Evolutionary conservation across 2,888 invertebrate genomes (phyloP).

Genomic region (Xestobium rufovillosum): DNA sequence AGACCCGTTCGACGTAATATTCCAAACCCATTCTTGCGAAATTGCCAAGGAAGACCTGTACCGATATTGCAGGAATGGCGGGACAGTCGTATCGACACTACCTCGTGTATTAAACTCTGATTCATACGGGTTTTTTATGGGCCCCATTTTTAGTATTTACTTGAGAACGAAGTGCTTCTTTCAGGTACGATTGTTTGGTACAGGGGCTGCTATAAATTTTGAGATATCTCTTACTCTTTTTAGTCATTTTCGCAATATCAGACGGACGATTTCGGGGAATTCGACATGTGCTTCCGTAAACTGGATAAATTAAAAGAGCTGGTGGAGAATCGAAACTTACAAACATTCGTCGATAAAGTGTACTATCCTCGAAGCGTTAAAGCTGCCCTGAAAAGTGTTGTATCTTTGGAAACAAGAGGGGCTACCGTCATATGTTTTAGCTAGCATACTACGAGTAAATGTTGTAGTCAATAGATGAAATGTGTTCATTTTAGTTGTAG

Average conservation of each 20-base stretch:
- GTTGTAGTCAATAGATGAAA: too few species aligned
- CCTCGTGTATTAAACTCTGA: constrained; percentile 44
- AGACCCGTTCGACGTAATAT: constrained; percentile 22
- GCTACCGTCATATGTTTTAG: constrained; percentile 41
- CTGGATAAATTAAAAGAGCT: constrained; percentile 40
- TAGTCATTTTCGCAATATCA: too few species aligned
- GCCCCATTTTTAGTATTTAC: constrained; percentile 42
- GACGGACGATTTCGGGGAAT: constrained; percentile 34
- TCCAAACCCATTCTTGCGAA: constrained; percentile 20
- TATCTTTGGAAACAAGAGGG: constrained; percentile 38
- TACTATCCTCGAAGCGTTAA: constrained; percentile 39
- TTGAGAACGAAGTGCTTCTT: constrained; percentile 36
- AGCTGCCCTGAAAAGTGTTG: constrained; percentile 37
- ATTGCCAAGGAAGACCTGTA: constrained; percentile 16
- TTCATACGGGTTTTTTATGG: constrained; percentile 42
- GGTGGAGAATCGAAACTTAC: constrained; percentile 48
- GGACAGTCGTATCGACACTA: constrained; percentile 38
- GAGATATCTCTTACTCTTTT: too few species aligned
- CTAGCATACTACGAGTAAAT: too few species aligned
- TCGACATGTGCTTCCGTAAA: constrained; percentile 36
- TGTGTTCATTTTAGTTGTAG: too few species aligned
- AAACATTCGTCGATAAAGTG: constrained; percentile 52
- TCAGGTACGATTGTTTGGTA: constrained; percentile 32
- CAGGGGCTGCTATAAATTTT: too few species aligned
- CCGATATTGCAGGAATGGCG: constrained; percentile 14